phyloP scores from a whole-genome alignment of 37 sponge, comb jelly and placozoan species.

The Beroe ovata region DNA sequence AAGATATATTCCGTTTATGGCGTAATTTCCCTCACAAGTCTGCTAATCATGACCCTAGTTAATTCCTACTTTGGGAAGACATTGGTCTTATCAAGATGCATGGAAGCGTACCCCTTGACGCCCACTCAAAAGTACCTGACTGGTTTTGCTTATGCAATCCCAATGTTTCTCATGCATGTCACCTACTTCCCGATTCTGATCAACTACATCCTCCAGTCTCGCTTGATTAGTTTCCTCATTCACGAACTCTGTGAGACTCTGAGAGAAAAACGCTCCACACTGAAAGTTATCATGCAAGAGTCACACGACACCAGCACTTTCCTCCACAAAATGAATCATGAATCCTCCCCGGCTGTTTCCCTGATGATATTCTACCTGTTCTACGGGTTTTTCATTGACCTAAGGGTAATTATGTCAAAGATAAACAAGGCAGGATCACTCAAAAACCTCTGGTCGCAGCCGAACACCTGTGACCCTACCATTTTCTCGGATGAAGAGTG shows the following conservation, averaged over 20 bases:
- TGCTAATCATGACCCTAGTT: conserved; percentile 46
- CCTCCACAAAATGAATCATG: conserved; percentile 48
- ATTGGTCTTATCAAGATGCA: conserved; percentile 11
- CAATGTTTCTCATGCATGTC: conserved; percentile 65
- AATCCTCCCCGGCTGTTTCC: conserved; percentile 34
- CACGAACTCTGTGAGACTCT: conserved; percentile 18
- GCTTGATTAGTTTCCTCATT: conserved; percentile 42
- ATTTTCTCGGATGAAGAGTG: conserved; percentile 9
- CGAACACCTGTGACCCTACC: not conserved
- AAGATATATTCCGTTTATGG: conserved; percentile 53
- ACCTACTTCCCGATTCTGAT: conserved; percentile 50
- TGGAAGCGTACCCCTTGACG: not conserved
- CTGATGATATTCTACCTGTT: conserved; percentile 59
- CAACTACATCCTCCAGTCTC: conserved; percentile 47
- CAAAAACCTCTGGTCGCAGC: not conserved
- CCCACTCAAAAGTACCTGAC: conserved; percentile 12
- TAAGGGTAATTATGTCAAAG: conserved; percentile 32
- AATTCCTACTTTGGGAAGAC: conserved; percentile 61
- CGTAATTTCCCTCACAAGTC: conserved; percentile 14
- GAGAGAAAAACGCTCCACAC: conserved; percentile 23
- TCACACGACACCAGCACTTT: conserved; percentile 59
- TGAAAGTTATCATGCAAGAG: conserved; percentile 59
- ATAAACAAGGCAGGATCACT: not conserved
- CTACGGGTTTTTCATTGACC: conserved; percentile 57
- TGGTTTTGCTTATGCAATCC: conserved; percentile 45